Conservation (phyloP, 1,140 invertebrate genomes). For the Nasonia giraulti region DNA sequence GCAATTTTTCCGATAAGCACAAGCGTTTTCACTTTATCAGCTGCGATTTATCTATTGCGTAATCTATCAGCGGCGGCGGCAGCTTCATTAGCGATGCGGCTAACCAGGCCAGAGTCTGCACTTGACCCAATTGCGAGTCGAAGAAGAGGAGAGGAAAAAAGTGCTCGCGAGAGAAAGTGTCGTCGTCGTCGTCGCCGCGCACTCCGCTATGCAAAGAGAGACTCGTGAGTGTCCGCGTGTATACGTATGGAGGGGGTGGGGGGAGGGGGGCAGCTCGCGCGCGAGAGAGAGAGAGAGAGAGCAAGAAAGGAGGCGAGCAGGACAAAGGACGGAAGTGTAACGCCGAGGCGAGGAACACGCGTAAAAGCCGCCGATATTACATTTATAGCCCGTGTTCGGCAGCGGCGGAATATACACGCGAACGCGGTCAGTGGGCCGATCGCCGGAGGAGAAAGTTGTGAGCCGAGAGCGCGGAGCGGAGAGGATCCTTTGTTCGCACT, state of each 20-base stretch:
- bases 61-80: neutral
- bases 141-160: neutral
- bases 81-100: neutral
- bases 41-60: neutral
- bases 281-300: neutral
- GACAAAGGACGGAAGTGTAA: conserved; percentile 38
- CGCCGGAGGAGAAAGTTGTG: conserved; percentile 43
- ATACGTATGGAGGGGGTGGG: neutral
- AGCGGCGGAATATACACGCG: neutral
- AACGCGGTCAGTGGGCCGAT: conserved; percentile 45
- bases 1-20: neutral
- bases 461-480: neutral
- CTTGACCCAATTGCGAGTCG: neutral
- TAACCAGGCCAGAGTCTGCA: neutral
- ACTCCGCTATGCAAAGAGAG: too few species aligned
- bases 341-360: neutral
- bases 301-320: neutral
- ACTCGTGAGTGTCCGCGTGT: too few species aligned
- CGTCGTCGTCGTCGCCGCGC: neutral
- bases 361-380: neutral
- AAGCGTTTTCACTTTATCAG: neutral
- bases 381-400: conserved; percentile 3
- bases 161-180: conserved; percentile 1
- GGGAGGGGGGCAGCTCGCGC: neutral
- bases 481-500: neutral